Evolutionary conservation across 2,797 vertebrate genomes (phyloP).

Genomic region (Syncerus caffer): DNA sequence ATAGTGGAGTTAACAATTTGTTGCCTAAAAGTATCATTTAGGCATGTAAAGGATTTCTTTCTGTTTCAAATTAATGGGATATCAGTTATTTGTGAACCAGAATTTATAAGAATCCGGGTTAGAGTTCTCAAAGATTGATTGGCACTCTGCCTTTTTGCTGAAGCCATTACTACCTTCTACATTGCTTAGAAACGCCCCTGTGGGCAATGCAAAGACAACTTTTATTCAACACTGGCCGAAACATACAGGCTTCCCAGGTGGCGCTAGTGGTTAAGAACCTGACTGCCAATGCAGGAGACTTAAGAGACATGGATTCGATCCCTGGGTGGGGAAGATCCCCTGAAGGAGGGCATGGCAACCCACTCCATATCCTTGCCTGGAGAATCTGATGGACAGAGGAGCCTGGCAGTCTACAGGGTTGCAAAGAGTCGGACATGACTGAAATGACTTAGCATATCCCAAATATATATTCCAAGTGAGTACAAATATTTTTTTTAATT

Average conservation of each 20-base stretch:
- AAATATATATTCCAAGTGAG: neutral
- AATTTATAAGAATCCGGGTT: neutral
- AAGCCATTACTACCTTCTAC: neutral
- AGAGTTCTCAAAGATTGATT: neutral
- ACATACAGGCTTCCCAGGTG: neutral
- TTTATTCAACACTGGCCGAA: neutral
- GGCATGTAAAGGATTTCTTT: slow-evolving; percentile 5
- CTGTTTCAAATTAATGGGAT: neutral
- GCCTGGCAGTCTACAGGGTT: neutral
- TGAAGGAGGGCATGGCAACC: neutral
- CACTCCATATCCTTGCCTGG: neutral
- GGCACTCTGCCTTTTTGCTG: neutral
- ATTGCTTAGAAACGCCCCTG: neutral
- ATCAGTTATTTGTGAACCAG: neutral
- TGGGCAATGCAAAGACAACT: neutral
- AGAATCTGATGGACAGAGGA: neutral
- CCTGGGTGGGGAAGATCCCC: neutral
- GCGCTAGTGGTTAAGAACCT: neutral
- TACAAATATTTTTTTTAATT: neutral
- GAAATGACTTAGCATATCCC: neutral
- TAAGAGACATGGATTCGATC: neutral
- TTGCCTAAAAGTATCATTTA: slow-evolving; percentile 27
- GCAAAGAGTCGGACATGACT: neutral
- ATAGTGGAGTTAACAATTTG: neutral
- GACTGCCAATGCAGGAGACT: neutral